A percentile compares a stretch with the other conserved stretches of the same genome.
Conservation (phyloP, 2,888 invertebrate species). For the Allacma fusca region DNA sequence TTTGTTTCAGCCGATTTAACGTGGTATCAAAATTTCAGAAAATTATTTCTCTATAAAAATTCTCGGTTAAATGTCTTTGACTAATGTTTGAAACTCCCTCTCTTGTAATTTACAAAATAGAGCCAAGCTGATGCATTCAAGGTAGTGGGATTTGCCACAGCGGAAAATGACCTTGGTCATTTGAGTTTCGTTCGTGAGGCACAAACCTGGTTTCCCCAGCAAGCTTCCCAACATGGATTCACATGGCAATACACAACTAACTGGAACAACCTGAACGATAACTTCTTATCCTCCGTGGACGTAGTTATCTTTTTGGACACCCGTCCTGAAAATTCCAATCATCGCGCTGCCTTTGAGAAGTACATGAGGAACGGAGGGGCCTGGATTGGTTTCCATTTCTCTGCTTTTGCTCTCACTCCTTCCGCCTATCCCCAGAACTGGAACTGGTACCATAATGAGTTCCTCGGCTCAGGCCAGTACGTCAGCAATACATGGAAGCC, state of each 20-base stretch:
- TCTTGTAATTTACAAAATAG: not conserved
- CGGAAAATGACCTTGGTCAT: conserved; percentile 55
- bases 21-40: too few relatives aligned
- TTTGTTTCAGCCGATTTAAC: too few relatives aligned
- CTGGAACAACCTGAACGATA: conserved; percentile 55
- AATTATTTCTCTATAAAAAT: too few relatives aligned
- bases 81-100: too few relatives aligned
- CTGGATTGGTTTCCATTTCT: conserved; percentile 53
- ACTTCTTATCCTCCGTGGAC: conserved; percentile 47
- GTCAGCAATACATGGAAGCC: conserved; percentile 55
- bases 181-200: conserved; percentile 54
- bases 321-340: conserved; percentile 32
- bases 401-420: conserved; percentile 51
- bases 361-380: conserved; percentile 52
- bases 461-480: conserved; percentile 54
- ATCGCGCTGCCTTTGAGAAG: conserved; percentile 50
- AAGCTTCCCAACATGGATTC: conserved; percentile 47
- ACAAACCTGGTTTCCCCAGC: conserved; percentile 49
- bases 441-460: conserved; percentile 57
- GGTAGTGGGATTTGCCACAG: conserved; percentile 53
- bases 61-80: too few relatives aligned
- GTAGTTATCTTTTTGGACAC: conserved; percentile 55
- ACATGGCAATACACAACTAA: conserved; percentile 53
- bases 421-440: conserved; percentile 47
- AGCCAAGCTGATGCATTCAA: conserved; percentile 43